These are phyloP conservation scores for Pangasianodon gigas DNA, from an alignment of 2,113 vertebrate genomes.

Conservation along the genomic window DNA sequence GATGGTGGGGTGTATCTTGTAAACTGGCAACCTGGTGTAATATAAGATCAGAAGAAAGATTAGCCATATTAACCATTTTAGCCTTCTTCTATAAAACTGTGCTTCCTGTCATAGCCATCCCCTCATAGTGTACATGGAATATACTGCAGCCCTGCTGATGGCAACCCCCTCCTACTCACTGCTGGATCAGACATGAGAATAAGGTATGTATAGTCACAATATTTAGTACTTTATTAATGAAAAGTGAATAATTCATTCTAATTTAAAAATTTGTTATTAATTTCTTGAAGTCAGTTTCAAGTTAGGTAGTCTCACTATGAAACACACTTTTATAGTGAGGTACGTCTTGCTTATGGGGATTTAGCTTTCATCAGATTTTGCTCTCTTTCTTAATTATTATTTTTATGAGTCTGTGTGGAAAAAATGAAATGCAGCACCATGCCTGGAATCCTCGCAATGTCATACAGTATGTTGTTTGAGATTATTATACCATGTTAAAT, in stretches of 20 bases:
- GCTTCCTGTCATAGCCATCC: constrained; percentile 78
- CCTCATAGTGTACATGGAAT: constrained; percentile 93
- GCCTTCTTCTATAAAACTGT: neutral
- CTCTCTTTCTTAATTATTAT: neutral
- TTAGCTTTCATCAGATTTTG: neutral
- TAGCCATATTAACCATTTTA: neutral
- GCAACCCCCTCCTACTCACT: constrained; percentile 94
- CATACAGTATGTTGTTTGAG: neutral
- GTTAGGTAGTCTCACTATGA: neutral
- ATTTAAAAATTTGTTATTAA: neutral
- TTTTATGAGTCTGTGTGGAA: neutral
- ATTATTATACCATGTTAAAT: neutral
- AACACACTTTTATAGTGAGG: neutral
- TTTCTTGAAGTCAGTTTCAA: neutral
- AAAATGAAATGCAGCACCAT: neutral
- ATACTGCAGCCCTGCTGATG: constrained; percentile 96
- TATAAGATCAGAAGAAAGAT: neutral
- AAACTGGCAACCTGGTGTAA: neutral
- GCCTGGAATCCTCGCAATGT: neutral
- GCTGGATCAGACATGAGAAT: constrained; percentile 99
- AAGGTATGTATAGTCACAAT: constrained; percentile 73
- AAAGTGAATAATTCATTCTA: neutral
- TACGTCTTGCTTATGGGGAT: neutral
- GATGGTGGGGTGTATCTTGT: neutral
- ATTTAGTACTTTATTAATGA: neutral